These are phyloP conservation scores for Recurvirostra avosetta DNA, from an alignment of 2,113 vertebrate genomes.

Conservation along the genomic window DNA sequence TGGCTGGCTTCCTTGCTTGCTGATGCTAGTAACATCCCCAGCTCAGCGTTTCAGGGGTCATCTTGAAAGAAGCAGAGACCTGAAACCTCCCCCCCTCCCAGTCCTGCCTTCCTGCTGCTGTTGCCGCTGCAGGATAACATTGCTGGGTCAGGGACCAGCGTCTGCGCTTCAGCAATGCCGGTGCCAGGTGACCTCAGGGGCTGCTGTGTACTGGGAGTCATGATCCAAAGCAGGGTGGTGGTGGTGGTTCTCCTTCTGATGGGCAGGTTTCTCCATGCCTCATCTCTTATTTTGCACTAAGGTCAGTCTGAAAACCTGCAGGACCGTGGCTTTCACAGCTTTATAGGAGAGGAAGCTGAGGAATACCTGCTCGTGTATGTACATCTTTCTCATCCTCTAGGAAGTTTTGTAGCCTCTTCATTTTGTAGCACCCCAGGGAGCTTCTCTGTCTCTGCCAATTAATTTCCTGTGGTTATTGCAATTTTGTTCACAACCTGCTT, in stretches of 20 bases:
- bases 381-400: not conserved
- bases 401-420: not conserved
- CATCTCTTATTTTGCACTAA: not conserved
- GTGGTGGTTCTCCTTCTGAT: not conserved
- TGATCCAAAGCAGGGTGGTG: not conserved
- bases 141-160: not conserved
- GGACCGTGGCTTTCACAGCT: not conserved
- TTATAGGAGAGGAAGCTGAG: not conserved
- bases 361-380: not conserved
- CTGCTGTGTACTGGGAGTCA: not conserved
- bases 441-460: not conserved
- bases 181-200: not conserved
- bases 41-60: slow-evolving; percentile 39
- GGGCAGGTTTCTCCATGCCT: not conserved
- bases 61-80: slow-evolving; percentile 19
- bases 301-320: not conserved
- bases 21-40: slow-evolving; percentile 13
- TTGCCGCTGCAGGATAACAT: not conserved
- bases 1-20: slow-evolving; percentile 48
- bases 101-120: not conserved
- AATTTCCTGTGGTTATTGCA: slow-evolving; percentile 28
- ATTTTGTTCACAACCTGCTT: slow-evolving; percentile 5
- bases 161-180: not conserved
- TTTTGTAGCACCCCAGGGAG: not conserved
- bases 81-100: not conserved